phyloP scores from a whole-genome alignment of 2,797 vertebrate genomes.

The Parotocinclus haroldoi region DNA sequence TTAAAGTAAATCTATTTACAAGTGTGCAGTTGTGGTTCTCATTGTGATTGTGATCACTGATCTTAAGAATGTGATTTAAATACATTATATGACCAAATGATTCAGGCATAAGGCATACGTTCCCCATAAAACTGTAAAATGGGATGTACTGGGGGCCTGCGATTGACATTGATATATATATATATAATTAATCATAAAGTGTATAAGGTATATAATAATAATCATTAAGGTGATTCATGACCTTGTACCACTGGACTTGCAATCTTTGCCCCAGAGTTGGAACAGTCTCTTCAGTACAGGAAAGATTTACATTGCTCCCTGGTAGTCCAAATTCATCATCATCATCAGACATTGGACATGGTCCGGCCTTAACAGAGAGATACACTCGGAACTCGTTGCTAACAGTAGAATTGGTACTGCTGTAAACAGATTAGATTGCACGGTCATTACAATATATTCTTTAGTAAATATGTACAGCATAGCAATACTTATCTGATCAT shows the following conservation, averaged over 20 bases:
- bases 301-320: constrained; percentile 4
- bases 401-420: constrained; percentile 5
- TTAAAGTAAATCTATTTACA: neutral
- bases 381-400: neutral
- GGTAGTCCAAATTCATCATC: neutral
- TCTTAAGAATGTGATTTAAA: no score
- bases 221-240: neutral
- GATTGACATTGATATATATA: no score
- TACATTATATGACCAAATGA: no score
- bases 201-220: no score
- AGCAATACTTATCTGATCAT: no score
- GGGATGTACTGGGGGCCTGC: no score
- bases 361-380: constrained; percentile 10
- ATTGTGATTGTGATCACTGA: no score
- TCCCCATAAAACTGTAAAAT: no score
- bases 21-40: no score
- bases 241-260: constrained; percentile 32
- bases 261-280: constrained; percentile 11
- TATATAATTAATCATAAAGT: no score
- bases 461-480: neutral
- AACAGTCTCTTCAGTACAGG: constrained; percentile 4
- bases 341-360: neutral
- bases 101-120: no score
- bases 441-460: neutral
- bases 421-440: neutral